Base-by-base conservation (phyloP, 2,113 vertebrate species). In the Xenus cinereus region DNA sequence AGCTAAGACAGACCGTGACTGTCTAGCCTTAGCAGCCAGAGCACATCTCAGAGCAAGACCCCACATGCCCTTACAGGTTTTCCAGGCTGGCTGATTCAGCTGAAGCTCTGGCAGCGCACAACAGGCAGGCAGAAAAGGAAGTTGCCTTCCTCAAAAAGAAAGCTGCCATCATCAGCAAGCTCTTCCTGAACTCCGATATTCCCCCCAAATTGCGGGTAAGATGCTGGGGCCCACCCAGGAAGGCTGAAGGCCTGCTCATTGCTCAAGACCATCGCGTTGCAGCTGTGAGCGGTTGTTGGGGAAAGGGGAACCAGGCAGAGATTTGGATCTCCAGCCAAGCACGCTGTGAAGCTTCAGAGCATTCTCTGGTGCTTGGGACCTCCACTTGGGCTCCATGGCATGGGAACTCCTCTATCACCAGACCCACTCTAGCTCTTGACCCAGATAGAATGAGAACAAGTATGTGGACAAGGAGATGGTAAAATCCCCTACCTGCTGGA, bases 121-220 rank as follows among this genome's bases (percentile, higher is more conserved):
- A 59, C 14, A 10, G 27, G 10, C 76, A 32, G 43, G 60, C 73
- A 2, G 90, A 97, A 26, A 97, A 89, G n/a, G 83, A 97, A 3
- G 7, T 92, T 66, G 32, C 69, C 37, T 97, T 98, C 10, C 89
- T 98, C 79, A 96, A 23, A 48, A 87, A 41, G 76, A 98, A 98
- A 90, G 56, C 79, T 10, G n/a, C 66, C 41, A 86, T 98, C 53
- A 98, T 98, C 94, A 46, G 59, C n/a, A 97, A 82, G 63, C 90
- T 98, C 43, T 98, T 96, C 89, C 87, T 98, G 86, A 54, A 96
- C 39, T 97, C 97, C 0, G 96, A 98, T 3, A 33, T 96, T 20
- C 95, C 95, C 32, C 98, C 98, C 11, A 98, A 30, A 78, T 66
- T 98, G 68, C 83, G 95, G 98, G 98, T 98, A 91, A 97, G 97